Evolutionary conservation across 2,113 vertebrate genomes (phyloP).

Genomic region (Sapajus apella): DNA sequence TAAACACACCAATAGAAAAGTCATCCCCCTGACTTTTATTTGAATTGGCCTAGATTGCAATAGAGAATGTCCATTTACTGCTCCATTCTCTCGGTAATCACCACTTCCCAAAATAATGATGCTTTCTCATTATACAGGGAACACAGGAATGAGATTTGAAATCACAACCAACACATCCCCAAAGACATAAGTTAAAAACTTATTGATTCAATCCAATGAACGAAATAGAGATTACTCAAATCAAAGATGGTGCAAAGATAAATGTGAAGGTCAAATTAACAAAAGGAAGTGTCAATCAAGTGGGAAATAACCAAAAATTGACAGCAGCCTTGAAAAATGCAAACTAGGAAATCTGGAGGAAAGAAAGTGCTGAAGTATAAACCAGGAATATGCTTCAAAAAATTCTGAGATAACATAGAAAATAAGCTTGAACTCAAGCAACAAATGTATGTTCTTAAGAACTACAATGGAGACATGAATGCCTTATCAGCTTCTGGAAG

Average conservation of each 20-base stretch:
- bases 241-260: not conserved
- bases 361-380: conserved; percentile 13
- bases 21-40: not conserved
- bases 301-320: conserved; percentile 13
- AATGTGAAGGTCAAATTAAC: conserved; percentile 62
- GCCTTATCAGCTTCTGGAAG: not conserved
- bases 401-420: not conserved
- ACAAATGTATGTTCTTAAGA: not conserved
- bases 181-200: not conserved
- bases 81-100: not conserved
- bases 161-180: not conserved
- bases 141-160: not conserved
- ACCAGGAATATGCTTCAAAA: not conserved
- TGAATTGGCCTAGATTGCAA: not conserved
- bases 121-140: not conserved
- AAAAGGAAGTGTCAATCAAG: conserved; percentile 18
- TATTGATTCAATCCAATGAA: not conserved
- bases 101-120: not conserved
- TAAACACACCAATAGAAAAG: not conserved
- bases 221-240: not conserved
- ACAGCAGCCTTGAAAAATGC: not conserved
- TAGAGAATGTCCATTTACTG: not conserved
- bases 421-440: not conserved
- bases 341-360: conserved; percentile 1
- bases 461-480: not conserved